phyloP scores from a whole-genome alignment of 1,140 invertebrate genomes.

The Zelostemma sp. region DNA sequence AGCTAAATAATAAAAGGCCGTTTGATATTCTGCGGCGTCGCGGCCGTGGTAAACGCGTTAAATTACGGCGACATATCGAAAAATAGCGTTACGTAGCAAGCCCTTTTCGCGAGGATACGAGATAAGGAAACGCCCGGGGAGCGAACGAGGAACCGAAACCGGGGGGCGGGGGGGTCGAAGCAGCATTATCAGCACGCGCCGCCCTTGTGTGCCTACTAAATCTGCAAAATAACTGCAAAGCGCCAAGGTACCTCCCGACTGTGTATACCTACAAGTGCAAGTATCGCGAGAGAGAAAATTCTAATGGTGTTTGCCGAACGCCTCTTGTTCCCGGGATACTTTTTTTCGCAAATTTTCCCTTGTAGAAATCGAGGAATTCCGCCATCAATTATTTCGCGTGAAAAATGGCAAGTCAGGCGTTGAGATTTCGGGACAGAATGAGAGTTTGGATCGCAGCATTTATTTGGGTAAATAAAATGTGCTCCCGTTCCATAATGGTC shows the following conservation, averaged over 20 bases:
- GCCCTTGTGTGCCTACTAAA: conserved; percentile 68
- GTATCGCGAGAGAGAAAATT: conserved; percentile 46
- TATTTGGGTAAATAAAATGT: conserved; percentile 44
- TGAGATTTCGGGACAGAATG: no score
- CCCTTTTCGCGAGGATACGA: conserved; percentile 23
- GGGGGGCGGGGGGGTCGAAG: conserved; percentile 38
- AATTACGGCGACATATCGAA: conserved; percentile 34
- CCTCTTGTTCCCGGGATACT: conserved; percentile 23
- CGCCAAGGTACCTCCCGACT: conserved; percentile 23
- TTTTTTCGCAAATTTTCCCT: conserved; percentile 7
- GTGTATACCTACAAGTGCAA: conserved; percentile 9
- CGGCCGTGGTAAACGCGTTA: conserved; percentile 2
- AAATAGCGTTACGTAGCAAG: conserved; percentile 27
- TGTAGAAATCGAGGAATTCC: no score
- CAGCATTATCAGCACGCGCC: conserved; percentile 67
- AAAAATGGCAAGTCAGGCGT: no score
- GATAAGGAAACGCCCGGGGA: conserved; percentile 39
- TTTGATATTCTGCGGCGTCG: conserved; percentile 6
- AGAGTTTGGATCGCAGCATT: conserved; percentile 6
- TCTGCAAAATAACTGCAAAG: conserved; percentile 58
- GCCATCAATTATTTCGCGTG: no score
- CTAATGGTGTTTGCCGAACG: conserved; percentile 59
- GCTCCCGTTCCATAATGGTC: conserved; percentile 35
- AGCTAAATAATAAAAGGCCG: conserved; percentile 21
- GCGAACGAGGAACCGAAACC: conserved; percentile 20